Percentiles rank a stretch among this genome's conserved stretches.
These are phyloP conservation scores for Cephalotes varians DNA, from an alignment of 2,888 invertebrate genomes.

Conservation along the genomic window DNA sequence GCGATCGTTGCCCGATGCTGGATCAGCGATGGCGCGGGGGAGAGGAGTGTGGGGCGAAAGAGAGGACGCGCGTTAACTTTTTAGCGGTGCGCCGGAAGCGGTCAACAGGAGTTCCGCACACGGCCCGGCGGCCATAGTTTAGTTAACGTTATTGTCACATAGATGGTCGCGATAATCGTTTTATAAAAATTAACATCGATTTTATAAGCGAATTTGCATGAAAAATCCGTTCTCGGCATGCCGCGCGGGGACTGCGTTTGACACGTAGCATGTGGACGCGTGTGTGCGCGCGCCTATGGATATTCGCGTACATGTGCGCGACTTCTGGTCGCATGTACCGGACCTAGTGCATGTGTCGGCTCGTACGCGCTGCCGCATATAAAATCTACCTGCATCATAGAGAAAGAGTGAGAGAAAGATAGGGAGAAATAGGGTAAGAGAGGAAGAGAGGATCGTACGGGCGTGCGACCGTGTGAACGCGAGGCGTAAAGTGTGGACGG, in stretches of 20 bases:
- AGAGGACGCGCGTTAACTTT: constrained; percentile 16
- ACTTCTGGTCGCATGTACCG: constrained; percentile 15
- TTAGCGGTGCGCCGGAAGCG: constrained; percentile 34
- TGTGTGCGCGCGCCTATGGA: not conserved
- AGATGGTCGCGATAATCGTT: constrained; percentile 74
- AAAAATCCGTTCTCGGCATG: constrained; percentile 67
- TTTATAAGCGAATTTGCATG: constrained; percentile 78
- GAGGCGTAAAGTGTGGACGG: constrained; percentile 56
- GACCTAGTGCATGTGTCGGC: not conserved
- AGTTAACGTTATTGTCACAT: constrained; percentile 76
- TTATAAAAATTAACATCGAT: constrained; percentile 80
- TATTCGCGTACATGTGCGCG: not conserved
- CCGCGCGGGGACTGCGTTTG: constrained; percentile 46
- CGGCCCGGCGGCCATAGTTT: constrained; percentile 57
- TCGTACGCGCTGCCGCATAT: constrained; percentile 36
- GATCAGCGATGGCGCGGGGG: not conserved
- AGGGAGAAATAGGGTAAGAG: not conserved
- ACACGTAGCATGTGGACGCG: constrained; percentile 35
- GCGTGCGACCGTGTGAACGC: constrained; percentile 2
- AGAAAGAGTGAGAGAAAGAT: not conserved
- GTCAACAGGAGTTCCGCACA: constrained; percentile 66
- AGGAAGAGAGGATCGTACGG: not conserved
- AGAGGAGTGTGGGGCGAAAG: not conserved
- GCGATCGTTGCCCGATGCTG: not conserved
- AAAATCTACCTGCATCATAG: constrained; percentile 66